Percentiles rank a stretch among this genome's conserved stretches.
These are phyloP conservation scores for Holothuria scabra DNA, from an alignment of 53 echinoderm and acorn worm species.

Conservation along the genomic window DNA sequence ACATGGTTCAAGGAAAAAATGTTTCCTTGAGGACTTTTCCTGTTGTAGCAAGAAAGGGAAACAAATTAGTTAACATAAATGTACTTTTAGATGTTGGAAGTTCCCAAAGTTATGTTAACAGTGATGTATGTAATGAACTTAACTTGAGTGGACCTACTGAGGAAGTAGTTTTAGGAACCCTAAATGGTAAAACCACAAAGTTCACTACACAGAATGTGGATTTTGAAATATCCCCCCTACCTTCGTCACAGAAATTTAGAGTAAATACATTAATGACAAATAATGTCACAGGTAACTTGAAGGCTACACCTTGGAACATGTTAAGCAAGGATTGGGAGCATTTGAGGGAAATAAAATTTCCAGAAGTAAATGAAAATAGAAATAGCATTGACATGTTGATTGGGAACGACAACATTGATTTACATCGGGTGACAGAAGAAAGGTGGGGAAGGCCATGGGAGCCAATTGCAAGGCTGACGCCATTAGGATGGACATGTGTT, in stretches of 20 bases:
- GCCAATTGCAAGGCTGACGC: conserved; percentile 24
- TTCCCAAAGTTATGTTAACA: conserved; percentile 57
- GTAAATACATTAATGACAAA: conserved; percentile 23
- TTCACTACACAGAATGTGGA: conserved; percentile 40
- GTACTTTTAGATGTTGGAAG: conserved; percentile 52
- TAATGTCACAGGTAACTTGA: conserved; percentile 3
- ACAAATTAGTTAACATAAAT: conserved; percentile 34
- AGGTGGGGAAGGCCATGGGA: conserved; percentile 11
- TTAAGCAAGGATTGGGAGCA: conserved; percentile 7
- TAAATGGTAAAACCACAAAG: conserved; percentile 32
- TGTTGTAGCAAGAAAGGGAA: conserved; percentile 36
- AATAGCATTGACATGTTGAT: conserved; percentile 45
- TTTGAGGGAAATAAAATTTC: conserved; percentile 20
- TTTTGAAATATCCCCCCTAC: conserved; percentile 4
- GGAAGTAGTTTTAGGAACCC: conserved; percentile 36
- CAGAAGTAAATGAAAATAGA: background rate
- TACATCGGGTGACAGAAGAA: background rate
- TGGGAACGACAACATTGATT: conserved; percentile 31
- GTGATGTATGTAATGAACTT: conserved; percentile 43
- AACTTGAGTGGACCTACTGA: conserved; percentile 15
- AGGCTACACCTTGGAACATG: background rate
- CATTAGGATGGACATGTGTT: conserved; percentile 20
- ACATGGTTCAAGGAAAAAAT: conserved; percentile 39
- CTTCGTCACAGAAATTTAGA: background rate
- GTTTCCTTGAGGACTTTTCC: conserved; percentile 37